Evolutionary conservation across 2,113 vertebrate genomes (phyloP).

Genomic region (Archilochus colubris): DNA sequence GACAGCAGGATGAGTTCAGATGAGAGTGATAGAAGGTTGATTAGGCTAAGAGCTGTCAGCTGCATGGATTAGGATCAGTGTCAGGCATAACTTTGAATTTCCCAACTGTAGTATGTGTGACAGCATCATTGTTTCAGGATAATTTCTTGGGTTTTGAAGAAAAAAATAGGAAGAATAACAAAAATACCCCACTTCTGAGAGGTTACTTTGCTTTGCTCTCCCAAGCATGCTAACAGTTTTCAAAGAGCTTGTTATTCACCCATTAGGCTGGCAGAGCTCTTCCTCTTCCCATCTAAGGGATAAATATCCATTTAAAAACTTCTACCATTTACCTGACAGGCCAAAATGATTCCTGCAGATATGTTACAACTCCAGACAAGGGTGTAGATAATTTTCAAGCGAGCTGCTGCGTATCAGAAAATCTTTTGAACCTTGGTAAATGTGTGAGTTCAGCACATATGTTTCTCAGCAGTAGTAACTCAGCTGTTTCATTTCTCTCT

Average conservation of each 20-base stretch:
- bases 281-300: neutral
- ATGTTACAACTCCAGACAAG: neutral
- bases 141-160: fast-evolving
- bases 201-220: neutral
- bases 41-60: neutral
- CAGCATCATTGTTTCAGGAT: neutral
- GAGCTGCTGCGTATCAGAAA: constrained; percentile 10
- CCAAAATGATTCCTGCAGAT: neutral
- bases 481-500: constrained; percentile 42
- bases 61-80: neutral
- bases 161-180: neutral
- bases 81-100: neutral
- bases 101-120: neutral
- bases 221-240: neutral
- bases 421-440: neutral
- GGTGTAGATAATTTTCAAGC: neutral
- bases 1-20: neutral
- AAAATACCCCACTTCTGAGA: neutral
- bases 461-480: constrained; percentile 21
- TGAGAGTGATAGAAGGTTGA: neutral
- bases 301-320: neutral
- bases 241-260: neutral
- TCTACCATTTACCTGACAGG: neutral
- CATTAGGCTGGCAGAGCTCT: neutral
- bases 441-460: constrained; percentile 16